Evolutionary conservation across 2,113 vertebrate genomes (phyloP).

Genomic region (Rafetus swinhoei): DNA sequence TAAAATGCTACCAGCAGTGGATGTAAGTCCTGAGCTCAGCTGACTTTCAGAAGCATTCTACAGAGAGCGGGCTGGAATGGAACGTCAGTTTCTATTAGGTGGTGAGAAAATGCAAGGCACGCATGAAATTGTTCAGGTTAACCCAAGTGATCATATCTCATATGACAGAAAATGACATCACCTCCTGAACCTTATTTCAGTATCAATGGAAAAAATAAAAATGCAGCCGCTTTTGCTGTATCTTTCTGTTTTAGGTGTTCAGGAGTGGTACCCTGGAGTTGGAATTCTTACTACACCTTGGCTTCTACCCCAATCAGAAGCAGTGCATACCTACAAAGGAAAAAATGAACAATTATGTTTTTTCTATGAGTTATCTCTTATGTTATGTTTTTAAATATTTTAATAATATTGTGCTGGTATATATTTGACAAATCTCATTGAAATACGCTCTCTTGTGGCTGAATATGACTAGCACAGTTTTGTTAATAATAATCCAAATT

Average conservation of each 20-base stretch:
- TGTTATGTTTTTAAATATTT: not conserved
- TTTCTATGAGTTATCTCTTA: not conserved
- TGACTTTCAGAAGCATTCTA: slow-evolving; percentile 48
- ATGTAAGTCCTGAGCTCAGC: slow-evolving; percentile 2
- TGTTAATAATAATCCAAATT: not conserved
- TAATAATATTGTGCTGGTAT: not conserved
- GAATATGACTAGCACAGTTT: not conserved
- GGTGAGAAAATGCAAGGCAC: not conserved
- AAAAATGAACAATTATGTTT: not conserved
- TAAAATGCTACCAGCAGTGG: slow-evolving; percentile 36
- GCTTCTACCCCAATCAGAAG: not conserved
- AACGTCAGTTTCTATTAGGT: not conserved
- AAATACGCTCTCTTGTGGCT: not conserved
- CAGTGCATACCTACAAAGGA: not conserved
- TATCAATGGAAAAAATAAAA: not conserved
- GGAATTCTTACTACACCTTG: not conserved
- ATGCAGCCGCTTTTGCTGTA: not conserved
- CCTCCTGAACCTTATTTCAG: not conserved
- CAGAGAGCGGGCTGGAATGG: not conserved
- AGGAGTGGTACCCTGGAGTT: not conserved
- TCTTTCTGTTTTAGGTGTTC: not conserved
- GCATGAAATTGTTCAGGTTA: not conserved
- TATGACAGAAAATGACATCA: not conserved
- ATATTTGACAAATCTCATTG: not conserved
- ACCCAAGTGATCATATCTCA: not conserved